phyloP scores from a whole-genome alignment of 2,797 vertebrate species.

The Rhabdophis nuchalis region DNA sequence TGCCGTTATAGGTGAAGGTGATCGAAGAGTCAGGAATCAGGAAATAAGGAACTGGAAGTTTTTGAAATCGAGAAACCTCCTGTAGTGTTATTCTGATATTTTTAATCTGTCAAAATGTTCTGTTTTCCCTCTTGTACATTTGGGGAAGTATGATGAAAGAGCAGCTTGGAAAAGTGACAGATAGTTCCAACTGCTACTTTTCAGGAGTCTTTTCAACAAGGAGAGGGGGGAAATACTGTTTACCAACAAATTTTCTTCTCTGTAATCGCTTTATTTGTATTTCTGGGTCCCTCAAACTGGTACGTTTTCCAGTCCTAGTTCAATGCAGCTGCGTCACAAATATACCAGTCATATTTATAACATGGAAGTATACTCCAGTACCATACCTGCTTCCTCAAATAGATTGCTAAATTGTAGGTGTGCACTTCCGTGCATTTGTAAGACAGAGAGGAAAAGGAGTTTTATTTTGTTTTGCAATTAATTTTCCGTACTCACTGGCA shows the following conservation, averaged over 20 bases:
- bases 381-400: neutral
- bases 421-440: neutral
- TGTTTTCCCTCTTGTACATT: neutral
- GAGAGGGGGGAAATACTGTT: slow-evolving; percentile 12
- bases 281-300: neutral
- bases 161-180: slow-evolving; percentile 32
- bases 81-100: neutral
- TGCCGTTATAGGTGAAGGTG: neutral
- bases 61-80: neutral
- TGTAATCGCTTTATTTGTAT: neutral
- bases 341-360: neutral
- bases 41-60: neutral
- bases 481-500: neutral
- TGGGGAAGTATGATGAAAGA: neutral
- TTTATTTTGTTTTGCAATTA: neutral
- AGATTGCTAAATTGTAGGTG: neutral
- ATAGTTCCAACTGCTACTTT: slow-evolving; percentile 43
- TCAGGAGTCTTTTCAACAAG: slow-evolving; percentile 40
- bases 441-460: neutral
- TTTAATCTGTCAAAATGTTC: neutral
- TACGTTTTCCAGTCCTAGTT: neutral
- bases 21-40: neutral
- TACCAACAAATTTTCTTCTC: neutral
- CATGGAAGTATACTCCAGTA: neutral
- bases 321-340: neutral